Percentiles rank a stretch among this genome's conserved stretches.
Conservation (phyloP, 1,140 invertebrate species). For the Drosophila eugracilis region DNA sequence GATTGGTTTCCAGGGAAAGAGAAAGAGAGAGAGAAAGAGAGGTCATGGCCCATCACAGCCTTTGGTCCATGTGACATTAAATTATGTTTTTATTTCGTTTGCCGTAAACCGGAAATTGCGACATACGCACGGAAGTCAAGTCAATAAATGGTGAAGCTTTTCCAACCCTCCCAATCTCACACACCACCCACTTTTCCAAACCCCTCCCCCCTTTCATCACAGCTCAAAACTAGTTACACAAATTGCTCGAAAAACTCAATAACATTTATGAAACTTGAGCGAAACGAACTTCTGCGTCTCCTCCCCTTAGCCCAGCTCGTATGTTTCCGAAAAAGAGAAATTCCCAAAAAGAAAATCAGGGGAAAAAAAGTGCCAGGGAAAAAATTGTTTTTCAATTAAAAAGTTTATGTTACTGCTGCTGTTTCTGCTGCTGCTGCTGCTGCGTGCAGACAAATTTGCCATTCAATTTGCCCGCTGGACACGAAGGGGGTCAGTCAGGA, state of each 20-base stretch:
- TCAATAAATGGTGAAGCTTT: slow-evolving; percentile 71
- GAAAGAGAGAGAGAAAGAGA: not conserved
- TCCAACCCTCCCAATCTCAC: slow-evolving; percentile 3
- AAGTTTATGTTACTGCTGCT: slow-evolving; percentile 70
- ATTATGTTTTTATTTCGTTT: slow-evolving; percentile 83
- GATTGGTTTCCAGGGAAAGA: not conserved
- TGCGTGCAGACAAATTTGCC: slow-evolving; percentile 76
- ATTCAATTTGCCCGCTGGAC: slow-evolving; percentile 75
- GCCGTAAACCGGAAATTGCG: slow-evolving; percentile 80
- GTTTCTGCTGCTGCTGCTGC: slow-evolving; percentile 34
- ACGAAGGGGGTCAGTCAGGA: slow-evolving; percentile 30
- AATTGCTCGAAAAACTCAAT: slow-evolving; percentile 66
- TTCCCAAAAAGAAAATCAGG: slow-evolving; percentile 51
- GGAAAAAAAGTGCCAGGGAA: slow-evolving; percentile 52
- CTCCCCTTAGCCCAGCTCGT: not conserved
- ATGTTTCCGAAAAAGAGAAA: slow-evolving; percentile 35
- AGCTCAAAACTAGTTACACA: slow-evolving; percentile 67
- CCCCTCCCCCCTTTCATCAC: not conserved
- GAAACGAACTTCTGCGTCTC: slow-evolving; percentile 39
- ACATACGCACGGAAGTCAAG: slow-evolving; percentile 81
- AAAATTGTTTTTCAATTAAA: slow-evolving; percentile 83
- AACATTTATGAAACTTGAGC: slow-evolving; percentile 80
- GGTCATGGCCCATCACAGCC: slow-evolving; percentile 44
- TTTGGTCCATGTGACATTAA: slow-evolving; percentile 59
- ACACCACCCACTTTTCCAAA: not conserved